Percentiles rank a stretch among this genome's conserved stretches.
Evolutionary conservation across 2,888 invertebrate genomes (phyloP).

Genomic region (Cerceris rybyensis): DNA sequence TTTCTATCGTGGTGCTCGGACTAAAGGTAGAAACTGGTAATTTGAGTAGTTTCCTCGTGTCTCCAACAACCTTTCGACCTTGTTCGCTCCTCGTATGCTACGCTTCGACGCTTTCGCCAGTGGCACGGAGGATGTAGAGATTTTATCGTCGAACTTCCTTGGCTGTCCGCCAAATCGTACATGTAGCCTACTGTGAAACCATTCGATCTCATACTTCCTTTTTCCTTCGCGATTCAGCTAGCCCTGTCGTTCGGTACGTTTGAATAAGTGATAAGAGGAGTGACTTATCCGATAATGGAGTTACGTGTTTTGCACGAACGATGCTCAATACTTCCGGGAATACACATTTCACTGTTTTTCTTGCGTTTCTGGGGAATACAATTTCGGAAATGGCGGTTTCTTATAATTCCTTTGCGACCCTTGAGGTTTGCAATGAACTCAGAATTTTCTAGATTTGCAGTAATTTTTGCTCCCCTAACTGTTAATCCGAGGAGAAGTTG

Average conservation of each 20-base stretch:
- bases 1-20: slow-evolving; percentile 22
- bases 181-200: slow-evolving; percentile 53
- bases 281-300: neutral
- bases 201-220: slow-evolving; percentile 42
- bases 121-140: slow-evolving; percentile 52
- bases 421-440: too few species aligned
- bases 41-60: slow-evolving; percentile 51
- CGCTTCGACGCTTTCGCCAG: slow-evolving; percentile 52
- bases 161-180: slow-evolving; percentile 88
- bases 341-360: neutral
- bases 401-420: too few species aligned
- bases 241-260: slow-evolving; percentile 7
- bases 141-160: slow-evolving; percentile 82
- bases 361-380: neutral
- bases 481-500: too few species aligned
- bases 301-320: slow-evolving; percentile 2
- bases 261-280: slow-evolving; percentile 23
- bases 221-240: neutral
- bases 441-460: too few species aligned
- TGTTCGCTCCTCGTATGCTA: slow-evolving; percentile 39
- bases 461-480: too few species aligned
- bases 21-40: slow-evolving; percentile 40
- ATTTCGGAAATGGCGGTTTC: too few species aligned
- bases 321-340: neutral
- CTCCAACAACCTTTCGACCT: slow-evolving; percentile 39